These are phyloP conservation scores for Platycercus adscitus DNA, from an alignment of 2,113 vertebrate genomes.

Conservation along the genomic window DNA sequence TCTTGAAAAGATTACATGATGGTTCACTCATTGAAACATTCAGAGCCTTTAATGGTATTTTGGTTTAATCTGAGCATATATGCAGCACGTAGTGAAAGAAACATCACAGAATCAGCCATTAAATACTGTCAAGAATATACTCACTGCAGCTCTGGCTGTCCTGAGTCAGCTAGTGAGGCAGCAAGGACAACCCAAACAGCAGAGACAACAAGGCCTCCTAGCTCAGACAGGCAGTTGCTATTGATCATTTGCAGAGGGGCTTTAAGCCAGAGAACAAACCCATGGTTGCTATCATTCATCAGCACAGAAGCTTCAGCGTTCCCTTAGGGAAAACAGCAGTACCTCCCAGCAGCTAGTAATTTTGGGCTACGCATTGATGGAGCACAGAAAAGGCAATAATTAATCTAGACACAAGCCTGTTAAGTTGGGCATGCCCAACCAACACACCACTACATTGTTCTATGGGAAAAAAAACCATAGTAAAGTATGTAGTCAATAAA, in stretches of 20 bases:
- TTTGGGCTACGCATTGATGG: not conserved
- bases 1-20: not conserved
- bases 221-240: not conserved
- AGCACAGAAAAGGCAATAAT: not conserved
- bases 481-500: not conserved
- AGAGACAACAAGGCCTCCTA: not conserved
- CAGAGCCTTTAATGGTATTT: not conserved
- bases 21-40: not conserved
- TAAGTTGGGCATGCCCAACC: not conserved
- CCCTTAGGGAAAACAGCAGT: not conserved
- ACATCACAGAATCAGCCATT: not conserved
- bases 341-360: not conserved
- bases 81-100: not conserved
- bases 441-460: not conserved
- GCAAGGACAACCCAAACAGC: not conserved
- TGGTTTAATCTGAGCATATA: not conserved
- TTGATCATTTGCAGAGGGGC: not conserved
- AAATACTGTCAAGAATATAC: not conserved
- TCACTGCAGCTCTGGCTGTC: accelerated
- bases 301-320: not conserved
- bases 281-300: not conserved
- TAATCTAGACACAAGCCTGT: not conserved
- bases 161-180: not conserved
- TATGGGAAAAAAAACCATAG: not conserved
- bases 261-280: not conserved